Conservation (phyloP, 2,797 vertebrate species). For the Channa striata region DNA sequence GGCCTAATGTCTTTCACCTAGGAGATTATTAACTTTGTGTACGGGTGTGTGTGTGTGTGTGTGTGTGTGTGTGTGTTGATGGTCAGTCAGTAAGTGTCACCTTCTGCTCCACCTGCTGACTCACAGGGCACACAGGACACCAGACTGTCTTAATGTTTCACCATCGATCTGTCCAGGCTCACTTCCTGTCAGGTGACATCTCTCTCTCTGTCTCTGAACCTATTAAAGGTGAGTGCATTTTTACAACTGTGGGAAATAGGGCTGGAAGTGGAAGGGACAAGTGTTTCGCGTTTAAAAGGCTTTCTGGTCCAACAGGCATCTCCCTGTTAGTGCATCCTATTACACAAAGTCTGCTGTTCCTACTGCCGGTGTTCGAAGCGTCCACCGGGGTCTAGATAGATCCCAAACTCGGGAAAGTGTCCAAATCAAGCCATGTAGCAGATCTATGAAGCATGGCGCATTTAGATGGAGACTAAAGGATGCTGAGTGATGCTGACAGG, state of each 20-base stretch:
- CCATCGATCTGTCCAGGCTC: slow-evolving; percentile 52
- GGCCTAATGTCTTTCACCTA: slow-evolving; percentile 51
- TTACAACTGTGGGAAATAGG: slow-evolving; percentile 50
- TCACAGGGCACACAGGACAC: slow-evolving; percentile 72
- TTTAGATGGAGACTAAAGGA: slow-evolving; percentile 43
- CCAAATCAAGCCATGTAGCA: slow-evolving; percentile 50
- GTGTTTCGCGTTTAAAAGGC: slow-evolving; percentile 46
- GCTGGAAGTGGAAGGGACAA: slow-evolving; percentile 28
- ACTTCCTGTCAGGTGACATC: slow-evolving; percentile 70
- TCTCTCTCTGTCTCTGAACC: slow-evolving; percentile 7
- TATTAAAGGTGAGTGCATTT: slow-evolving; percentile 62
- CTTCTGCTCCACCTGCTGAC: slow-evolving; percentile 69
- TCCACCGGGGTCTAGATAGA: slow-evolving; percentile 34
- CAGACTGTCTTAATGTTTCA: slow-evolving; percentile 54
- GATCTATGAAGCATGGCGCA: slow-evolving; percentile 45
- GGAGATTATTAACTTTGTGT: slow-evolving; percentile 54
- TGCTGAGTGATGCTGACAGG: slow-evolving; percentile 42
- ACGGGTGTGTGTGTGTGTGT: slow-evolving; percentile 17
- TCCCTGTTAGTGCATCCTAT: slow-evolving; percentile 30
- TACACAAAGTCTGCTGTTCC: slow-evolving; percentile 40
- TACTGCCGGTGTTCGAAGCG: slow-evolving; percentile 20
- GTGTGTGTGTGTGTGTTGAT: slow-evolving; percentile 24
- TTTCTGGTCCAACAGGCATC: slow-evolving; percentile 16
- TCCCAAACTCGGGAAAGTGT: slow-evolving; percentile 37
- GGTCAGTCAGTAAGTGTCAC: slow-evolving; percentile 50